Conservation (phyloP, 2,888 invertebrate genomes). For the Agriopis marginaria region DNA sequence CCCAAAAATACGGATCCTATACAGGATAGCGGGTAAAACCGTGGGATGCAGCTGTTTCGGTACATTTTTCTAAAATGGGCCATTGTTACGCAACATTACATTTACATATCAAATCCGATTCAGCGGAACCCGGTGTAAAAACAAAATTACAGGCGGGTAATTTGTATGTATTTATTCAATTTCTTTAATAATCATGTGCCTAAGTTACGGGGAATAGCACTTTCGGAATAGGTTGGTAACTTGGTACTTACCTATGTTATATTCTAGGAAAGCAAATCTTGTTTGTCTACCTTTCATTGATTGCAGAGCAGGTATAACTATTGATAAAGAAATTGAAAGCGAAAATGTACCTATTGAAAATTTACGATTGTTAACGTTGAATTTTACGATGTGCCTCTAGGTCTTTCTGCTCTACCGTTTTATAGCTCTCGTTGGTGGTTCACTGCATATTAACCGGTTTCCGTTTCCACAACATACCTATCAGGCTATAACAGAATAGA, state of each 20-base stretch:
- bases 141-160: constrained; percentile 14
- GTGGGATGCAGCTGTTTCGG: background rate
- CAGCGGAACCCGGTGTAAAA: constrained; percentile 4
- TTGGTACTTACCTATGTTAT: background rate
- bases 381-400: too few relatives aligned
- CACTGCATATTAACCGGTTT: background rate
- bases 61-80: background rate
- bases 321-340: too few relatives aligned
- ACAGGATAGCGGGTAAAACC: background rate
- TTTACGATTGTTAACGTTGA: too few relatives aligned
- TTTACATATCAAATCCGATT: constrained; percentile 10
- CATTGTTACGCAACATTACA: constrained; percentile 9
- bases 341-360: too few relatives aligned
- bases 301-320: background rate
- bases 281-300: background rate
- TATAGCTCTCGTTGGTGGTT: background rate
- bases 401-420: background rate
- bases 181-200: constrained; percentile 17
- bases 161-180: constrained; percentile 36
- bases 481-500: too few relatives aligned
- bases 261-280: background rate
- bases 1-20: background rate
- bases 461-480: background rate
- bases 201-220: constrained; percentile 12
- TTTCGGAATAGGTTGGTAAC: background rate